These are phyloP conservation scores for Aporophyla lueneburgensis DNA, from an alignment of 2,888 invertebrate genomes.

Conservation along the genomic window DNA sequence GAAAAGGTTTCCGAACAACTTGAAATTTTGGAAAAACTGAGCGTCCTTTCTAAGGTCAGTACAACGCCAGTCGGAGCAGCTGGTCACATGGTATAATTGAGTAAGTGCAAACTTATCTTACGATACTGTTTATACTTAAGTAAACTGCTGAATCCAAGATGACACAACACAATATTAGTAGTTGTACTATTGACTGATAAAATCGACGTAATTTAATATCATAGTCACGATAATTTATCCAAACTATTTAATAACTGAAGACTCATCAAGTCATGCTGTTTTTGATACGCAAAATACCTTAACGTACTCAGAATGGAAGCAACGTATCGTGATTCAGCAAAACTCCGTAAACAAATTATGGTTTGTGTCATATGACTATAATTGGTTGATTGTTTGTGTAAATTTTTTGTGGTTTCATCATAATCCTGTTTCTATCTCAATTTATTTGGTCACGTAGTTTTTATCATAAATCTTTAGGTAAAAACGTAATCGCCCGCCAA, in stretches of 20 bases:
- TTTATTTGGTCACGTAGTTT: not conserved
- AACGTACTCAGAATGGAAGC: not conserved
- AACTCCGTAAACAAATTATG: not conserved
- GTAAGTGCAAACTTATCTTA: not conserved
- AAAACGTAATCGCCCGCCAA: not conserved
- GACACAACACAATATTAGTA: not conserved
- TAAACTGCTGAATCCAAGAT: not conserved
- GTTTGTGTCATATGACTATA: not conserved
- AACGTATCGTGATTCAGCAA: not conserved
- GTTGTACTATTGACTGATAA: not conserved
- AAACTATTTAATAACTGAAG: not conserved
- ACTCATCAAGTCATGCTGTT: not conserved
- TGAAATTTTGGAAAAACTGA: too few relatives aligned
- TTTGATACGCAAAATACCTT: not conserved
- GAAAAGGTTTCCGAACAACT: too few relatives aligned
- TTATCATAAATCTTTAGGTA: not conserved
- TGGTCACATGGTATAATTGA: not conserved
- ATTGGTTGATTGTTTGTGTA: too few relatives aligned
- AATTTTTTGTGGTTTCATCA: not conserved
- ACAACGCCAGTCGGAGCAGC: too few relatives aligned
- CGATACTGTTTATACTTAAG: not conserved
- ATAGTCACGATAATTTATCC: not conserved
- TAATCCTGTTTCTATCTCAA: too few relatives aligned
- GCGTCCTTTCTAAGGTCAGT: too few relatives aligned
- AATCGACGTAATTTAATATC: not conserved